Conservation (phyloP, 2,888 invertebrate genomes). For the Metalampra italica region DNA sequence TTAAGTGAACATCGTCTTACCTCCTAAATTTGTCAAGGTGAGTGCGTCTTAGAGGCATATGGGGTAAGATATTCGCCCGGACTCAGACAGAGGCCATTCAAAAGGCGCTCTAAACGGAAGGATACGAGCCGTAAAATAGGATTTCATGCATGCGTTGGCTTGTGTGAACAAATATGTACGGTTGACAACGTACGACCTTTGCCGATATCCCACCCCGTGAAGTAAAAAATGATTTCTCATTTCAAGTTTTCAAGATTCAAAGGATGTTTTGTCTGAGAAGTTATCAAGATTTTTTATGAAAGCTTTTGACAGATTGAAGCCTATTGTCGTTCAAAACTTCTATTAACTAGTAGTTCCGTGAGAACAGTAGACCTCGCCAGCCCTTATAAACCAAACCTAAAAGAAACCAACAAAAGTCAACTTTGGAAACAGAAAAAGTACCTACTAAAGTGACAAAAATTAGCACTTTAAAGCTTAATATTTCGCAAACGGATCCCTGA, state of each 20-base stretch:
- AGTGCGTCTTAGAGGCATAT: constrained; percentile 22
- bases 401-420: too few relatives aligned
- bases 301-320: too few relatives aligned
- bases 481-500: too few relatives aligned
- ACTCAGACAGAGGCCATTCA: constrained; percentile 65
- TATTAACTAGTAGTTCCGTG: too few relatives aligned
- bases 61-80: constrained; percentile 60
- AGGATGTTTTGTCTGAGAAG: not conserved
- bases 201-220: constrained; percentile 50
- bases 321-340: too few relatives aligned
- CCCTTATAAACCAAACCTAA: too few relatives aligned
- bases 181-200: constrained; percentile 71
- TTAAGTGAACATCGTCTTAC: not conserved
- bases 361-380: too few relatives aligned
- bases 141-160: constrained; percentile 74
- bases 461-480: too few relatives aligned
- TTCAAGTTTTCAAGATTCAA: constrained; percentile 7
- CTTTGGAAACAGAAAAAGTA: too few relatives aligned
- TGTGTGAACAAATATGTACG: constrained; percentile 75
- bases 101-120: constrained; percentile 71
- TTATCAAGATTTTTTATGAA: not conserved
- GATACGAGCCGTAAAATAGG: constrained; percentile 75
- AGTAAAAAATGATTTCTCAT: constrained; percentile 47
- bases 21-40: not conserved
- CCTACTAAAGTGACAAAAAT: too few relatives aligned